Conservation (phyloP, 2,113 vertebrate genomes). For the Tachysurus vachellii region DNA sequence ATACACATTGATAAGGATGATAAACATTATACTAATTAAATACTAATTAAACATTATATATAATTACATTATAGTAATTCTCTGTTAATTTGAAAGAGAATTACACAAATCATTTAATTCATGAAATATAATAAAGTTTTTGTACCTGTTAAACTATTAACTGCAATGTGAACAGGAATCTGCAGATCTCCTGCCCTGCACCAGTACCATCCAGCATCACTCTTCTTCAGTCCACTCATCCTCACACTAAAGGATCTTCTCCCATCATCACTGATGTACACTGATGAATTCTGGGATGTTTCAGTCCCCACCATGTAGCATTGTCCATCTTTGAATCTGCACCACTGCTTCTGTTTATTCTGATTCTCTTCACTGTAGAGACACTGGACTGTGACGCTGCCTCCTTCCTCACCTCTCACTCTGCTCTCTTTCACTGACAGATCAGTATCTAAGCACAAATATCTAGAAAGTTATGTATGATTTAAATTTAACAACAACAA, state of each 20-base stretch:
- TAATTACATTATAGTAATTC: neutral
- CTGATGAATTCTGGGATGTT: conserved; percentile 10
- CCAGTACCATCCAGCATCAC: conserved; percentile 17
- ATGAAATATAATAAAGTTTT: neutral
- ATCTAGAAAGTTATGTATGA: neutral
- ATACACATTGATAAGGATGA: neutral
- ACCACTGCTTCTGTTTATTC: conserved; percentile 31
- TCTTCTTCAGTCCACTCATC: neutral
- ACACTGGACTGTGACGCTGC: conserved; percentile 47
- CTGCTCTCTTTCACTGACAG: conserved; percentile 16
- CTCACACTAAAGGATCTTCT: neutral
- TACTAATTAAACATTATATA: no score
- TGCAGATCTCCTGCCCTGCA: conserved; percentile 2
- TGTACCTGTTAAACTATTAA: neutral
- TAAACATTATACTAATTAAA: no score
- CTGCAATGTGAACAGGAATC: neutral
- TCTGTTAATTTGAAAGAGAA: neutral
- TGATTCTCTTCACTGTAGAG: conserved; percentile 30
- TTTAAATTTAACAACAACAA: neutral
- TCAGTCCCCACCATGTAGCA: neutral
- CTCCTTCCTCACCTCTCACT: conserved; percentile 38
- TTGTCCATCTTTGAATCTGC: neutral
- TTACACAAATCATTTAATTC: neutral
- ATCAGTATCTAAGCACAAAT: neutral
- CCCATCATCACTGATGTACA: neutral